These are phyloP conservation scores for Serrognathus titanus DNA, from an alignment of 2,888 invertebrate species.

Conservation along the genomic window DNA sequence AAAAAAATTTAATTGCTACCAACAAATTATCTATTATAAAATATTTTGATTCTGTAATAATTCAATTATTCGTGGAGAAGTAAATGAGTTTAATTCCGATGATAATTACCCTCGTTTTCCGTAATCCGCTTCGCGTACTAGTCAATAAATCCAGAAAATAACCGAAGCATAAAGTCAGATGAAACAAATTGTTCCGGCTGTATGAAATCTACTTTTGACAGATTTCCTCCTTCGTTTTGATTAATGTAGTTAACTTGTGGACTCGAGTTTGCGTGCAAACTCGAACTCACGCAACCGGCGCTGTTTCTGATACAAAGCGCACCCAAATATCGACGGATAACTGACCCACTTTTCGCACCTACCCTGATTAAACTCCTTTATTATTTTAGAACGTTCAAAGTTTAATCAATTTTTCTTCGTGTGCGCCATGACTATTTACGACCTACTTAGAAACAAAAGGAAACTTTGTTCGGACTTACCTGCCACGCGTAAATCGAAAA, in stretches of 20 bases:
- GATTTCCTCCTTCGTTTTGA: slow-evolving; percentile 8
- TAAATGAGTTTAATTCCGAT: not conserved
- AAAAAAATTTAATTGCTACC: no score
- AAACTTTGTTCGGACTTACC: no score
- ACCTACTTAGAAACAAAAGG: not conserved
- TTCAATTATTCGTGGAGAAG: no score
- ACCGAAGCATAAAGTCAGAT: slow-evolving; percentile 1
- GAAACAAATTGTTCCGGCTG: not conserved
- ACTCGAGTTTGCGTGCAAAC: slow-evolving; percentile 16
- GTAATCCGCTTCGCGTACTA: not conserved
- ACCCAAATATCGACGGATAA: slow-evolving; percentile 29
- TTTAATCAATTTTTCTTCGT: not conserved
- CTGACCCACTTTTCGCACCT: slow-evolving; percentile 25
- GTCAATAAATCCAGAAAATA: slow-evolving; percentile 6
- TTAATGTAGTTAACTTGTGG: slow-evolving; percentile 17
- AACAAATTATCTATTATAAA: no score
- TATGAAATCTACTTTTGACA: slow-evolving; percentile 11
- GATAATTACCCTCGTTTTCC: not conserved
- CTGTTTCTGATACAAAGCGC: slow-evolving; percentile 17
- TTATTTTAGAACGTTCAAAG: no score
- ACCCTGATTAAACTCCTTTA: no score
- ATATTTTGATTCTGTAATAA: no score
- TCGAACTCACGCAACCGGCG: slow-evolving; percentile 8
- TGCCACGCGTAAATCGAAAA: no score
- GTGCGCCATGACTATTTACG: not conserved